Conservation (phyloP, 1,140 invertebrate genomes). For the Neodiprion pinetum region DNA sequence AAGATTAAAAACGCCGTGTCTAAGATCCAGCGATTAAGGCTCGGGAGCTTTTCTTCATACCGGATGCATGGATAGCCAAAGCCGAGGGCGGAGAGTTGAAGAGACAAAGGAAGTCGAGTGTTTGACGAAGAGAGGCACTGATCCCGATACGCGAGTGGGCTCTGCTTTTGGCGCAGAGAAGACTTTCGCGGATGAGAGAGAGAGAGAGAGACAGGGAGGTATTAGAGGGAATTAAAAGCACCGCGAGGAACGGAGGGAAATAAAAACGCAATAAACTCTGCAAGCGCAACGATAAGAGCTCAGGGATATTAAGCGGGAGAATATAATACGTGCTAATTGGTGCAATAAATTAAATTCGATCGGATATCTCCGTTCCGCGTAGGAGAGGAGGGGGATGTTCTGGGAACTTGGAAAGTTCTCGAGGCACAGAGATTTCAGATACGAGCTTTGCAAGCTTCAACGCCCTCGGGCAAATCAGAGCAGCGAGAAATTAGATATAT, state of each 20-base stretch:
- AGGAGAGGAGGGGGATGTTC: not conserved
- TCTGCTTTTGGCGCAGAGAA: not conserved
- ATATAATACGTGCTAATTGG: not conserved
- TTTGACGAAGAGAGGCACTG: not conserved
- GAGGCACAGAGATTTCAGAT: not conserved
- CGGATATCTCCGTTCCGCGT: not conserved
- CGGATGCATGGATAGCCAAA: not conserved
- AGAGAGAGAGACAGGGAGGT: too few species aligned
- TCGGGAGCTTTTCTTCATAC: too few species aligned
- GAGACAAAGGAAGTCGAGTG: not conserved
- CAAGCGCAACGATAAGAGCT: not conserved
- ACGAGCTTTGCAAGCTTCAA: not conserved
- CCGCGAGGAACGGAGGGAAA: too few species aligned
- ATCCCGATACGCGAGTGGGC: not conserved
- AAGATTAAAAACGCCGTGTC: too few species aligned
- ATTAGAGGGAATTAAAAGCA: too few species aligned
- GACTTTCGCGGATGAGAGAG: not conserved
- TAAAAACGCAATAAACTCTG: not conserved
- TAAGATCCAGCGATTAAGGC: too few species aligned
- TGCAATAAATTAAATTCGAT: not conserved
- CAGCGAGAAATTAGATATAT: not conserved
- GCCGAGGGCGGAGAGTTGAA: not conserved
- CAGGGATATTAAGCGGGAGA: not conserved
- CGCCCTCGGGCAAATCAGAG: not conserved
- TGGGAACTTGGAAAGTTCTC: not conserved